Base-by-base conservation (phyloP, 2,888 invertebrate genomes). In the Heliconius charithonia region DNA sequence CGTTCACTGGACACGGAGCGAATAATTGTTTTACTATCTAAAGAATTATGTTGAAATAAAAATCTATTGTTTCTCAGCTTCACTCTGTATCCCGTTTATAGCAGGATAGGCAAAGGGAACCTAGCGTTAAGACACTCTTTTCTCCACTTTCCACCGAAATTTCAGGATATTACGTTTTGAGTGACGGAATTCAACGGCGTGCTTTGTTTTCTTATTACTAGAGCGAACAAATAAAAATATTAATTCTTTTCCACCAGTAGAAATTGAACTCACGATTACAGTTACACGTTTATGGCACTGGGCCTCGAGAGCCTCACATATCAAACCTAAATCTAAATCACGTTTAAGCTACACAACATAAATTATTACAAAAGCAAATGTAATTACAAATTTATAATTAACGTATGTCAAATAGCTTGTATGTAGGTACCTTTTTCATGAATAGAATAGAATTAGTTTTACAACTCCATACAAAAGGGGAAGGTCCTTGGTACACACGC, bases 301-400 rank as follows among this genome's bases (percentile, higher is more conserved):
- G 2, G 4, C 10, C 25, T 4, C 4, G 25, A 4, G 12, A 12
- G 7, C 22, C 7, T 51, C 22, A 7, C 9, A 51, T 51, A 51
- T 51, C 19, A 51, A 51, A 51, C 10, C 12, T 65, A n/a, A 66
- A 66, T 22, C 32, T 66, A 66, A 29, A 66, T 66, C 32, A 66
- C 22, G 3, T 22, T 66, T 37, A 6, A 41, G n/a, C 13, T 37
- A 37, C 19, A 12, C n/a, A 66, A 71, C 29, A 56, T 56, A 56
- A 32, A 74, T 63, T 22, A 63, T 74, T 37, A 63, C 74, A 27
- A 27, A 63, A 62, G 37, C 37, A 74, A 74, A 25, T 63, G 22
- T 63, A 77, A 67, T 77, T 65, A 59, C 56, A 77, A 77, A 77
- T 56, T 73, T 77, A 66, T 77, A 77, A 77, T 73, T 56, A 77